Evolutionary conservation across 2,113 vertebrate species (phyloP).

Genomic region (Gymnobelideus leadbeateri): DNA sequence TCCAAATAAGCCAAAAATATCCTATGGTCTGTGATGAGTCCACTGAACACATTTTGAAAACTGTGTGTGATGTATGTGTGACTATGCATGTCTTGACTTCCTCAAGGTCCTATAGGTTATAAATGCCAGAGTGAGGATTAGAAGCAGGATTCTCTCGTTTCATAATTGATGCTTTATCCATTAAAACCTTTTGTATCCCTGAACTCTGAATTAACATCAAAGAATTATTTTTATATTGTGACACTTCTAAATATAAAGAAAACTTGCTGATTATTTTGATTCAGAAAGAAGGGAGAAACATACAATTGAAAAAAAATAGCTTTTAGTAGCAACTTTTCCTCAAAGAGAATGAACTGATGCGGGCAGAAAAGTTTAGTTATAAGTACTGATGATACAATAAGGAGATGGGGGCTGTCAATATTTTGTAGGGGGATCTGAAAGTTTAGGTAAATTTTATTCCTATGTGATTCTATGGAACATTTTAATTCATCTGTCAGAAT

Average conservation of each 20-base stretch:
- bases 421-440: background rate
- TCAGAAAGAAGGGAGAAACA: background rate
- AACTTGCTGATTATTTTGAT: background rate
- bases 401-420: background rate
- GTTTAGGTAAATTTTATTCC: background rate
- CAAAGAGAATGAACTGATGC: background rate
- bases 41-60: background rate
- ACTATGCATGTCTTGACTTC: background rate
- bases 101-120: background rate
- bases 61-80: background rate
- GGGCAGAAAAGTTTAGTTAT: background rate
- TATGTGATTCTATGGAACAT: background rate
- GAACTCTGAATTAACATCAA: background rate
- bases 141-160: background rate
- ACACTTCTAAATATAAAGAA: background rate
- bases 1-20: background rate
- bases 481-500: background rate
- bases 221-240: background rate
- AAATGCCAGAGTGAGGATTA: background rate
- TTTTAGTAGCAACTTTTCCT: background rate
- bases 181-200: background rate
- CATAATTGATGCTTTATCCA: background rate
- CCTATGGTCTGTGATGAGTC: background rate
- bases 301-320: background rate
- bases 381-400: background rate